Evolutionary conservation across 2,797 vertebrate species (phyloP).

Genomic region (Parotocinclus haroldoi): DNA sequence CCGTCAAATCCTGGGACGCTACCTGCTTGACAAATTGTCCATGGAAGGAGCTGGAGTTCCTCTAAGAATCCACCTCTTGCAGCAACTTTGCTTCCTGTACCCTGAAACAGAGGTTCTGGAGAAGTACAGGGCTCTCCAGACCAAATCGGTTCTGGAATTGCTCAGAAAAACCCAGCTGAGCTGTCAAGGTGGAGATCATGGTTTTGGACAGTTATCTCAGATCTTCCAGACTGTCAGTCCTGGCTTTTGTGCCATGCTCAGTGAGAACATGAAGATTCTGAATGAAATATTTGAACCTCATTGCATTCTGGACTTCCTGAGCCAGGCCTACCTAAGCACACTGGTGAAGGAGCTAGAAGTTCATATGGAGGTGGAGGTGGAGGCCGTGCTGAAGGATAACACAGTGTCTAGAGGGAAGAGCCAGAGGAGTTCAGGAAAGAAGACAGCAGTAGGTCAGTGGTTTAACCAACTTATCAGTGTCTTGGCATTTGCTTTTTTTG

Average conservation of each 20-base stretch:
- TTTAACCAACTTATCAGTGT: too few species aligned
- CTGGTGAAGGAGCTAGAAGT: conserved; percentile 77
- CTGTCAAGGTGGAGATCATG: conserved; percentile 67
- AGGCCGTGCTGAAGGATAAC: conserved; percentile 80
- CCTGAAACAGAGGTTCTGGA: conserved; percentile 81
- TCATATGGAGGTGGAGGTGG: conserved; percentile 81
- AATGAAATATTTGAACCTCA: conserved; percentile 71
- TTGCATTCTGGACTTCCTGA: conserved; percentile 79
- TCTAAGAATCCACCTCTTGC: conserved; percentile 75
- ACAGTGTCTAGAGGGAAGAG: conserved; percentile 67
- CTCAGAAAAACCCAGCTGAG: conserved; percentile 69
- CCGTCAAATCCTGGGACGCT: conserved; percentile 78
- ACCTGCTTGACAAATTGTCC: conserved; percentile 78
- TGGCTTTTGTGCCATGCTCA: conserved; percentile 73
- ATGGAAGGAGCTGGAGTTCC: conserved; percentile 57
- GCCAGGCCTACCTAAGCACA: conserved; percentile 79
- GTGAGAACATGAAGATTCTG: conserved; percentile 80
- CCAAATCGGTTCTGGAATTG: conserved; percentile 69
- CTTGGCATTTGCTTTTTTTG: too few species aligned
- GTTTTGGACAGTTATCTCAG: conserved; percentile 74
- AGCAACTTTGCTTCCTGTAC: conserved; percentile 84
- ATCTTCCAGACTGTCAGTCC: conserved; percentile 70
- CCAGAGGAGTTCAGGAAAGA: conserved; percentile 77
- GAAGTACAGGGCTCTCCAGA: conserved; percentile 81
- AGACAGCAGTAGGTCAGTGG: conserved; percentile 75